Evolutionary conservation across 2,113 vertebrate genomes (phyloP), one percentile per base, ranked within the genome.

Genomic region (Grallaria varia): DNA sequence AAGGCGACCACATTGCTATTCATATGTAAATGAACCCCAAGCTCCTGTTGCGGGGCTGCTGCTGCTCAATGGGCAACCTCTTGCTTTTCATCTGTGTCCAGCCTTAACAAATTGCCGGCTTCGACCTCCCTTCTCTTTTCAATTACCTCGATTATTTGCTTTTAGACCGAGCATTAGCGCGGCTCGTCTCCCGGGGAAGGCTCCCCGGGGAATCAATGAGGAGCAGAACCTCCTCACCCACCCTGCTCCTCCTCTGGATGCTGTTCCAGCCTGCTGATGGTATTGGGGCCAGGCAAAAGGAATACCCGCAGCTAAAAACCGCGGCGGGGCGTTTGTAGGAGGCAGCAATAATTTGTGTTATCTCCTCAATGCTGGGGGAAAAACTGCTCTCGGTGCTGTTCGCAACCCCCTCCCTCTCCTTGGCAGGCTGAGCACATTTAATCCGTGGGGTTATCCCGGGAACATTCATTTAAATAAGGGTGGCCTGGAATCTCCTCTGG

Each of bases 21-120:
- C 82, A 90, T 37, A 45, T 64, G 82, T 76, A 93, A 94, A 95
- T 89, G 35, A 89, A 92, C 44, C 17, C 30, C n/a, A n/a, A 86
- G 33, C 58, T 86, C 66, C 21, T 49, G 12, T 18, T 50, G 6
- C 4, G 14, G 21, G 63, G 58, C 49, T 27, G 9, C 6, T 71
- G 49, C 7, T 21, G 47, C 20, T 94, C 74, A 89, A 81, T 8
- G 21, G 15, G n/a, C 24, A 92, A 76, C 24, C 13, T 31, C 8
- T 87, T 31, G 45, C 9, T 95, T 94, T 94, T 75, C 40, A 86
- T 68, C 23, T 37, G 47, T 31, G 59, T 75, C 89, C 52, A 23
- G 0, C 90, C 76, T 85, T 56, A 75, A 67, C 30, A 47, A 82
- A 78, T 59, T 49, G 40, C 20, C n/a, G 31, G 39, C 24, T 66